Base-by-base conservation (phyloP, 2,113 vertebrate genomes). In the Carettochelys insculpta region DNA sequence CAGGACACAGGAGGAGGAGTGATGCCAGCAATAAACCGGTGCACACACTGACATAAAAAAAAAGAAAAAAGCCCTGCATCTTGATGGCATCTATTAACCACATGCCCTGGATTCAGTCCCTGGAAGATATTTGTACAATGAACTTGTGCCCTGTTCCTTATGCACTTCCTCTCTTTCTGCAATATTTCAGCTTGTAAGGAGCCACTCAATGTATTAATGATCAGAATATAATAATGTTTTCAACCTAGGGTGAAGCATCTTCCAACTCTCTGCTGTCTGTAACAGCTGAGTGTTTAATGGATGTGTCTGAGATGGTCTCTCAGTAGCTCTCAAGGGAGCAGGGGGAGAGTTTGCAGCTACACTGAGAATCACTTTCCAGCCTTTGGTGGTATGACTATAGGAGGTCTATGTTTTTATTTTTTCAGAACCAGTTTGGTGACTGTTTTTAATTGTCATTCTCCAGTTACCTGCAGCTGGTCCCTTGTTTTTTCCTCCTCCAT, bases 191-290 rank as follows among this genome's bases (percentile, higher is more conserved):
- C 90, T 83, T 53, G 81, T 79, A 82, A 82, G 91, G 24, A 86
- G 90, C 58, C 58, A 50, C 77, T 91, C 75, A 50, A 3, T 11
- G 77, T 54, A 65, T 80, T 75, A 58, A 75, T 87, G 82, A 87
- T 13, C 86, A 95, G 86, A 88, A 91, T 92, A 90, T 82, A 88
- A 83, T 88, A 90, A 90, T 1, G 13, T 86, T 88, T 82, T 79
- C 91, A 90, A 90, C 91, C 85, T 80, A 88, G 50, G 71, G 93
- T 87, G 91, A 90, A 90, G 87, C 20, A 58, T 50, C 77, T 75
- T 87, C 79, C 3, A 1, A 85, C 77, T 91, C 82, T 27, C 94
- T 85, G 86, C 86, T 91, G 65, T n/a, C 2, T 41, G 51, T 71
- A 89, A 41, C 47, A 76, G 7, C 77, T 25, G 38, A 1, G 3